A percentile compares a stretch with the other conserved stretches of the same genome.
These are phyloP conservation scores for Gambelia wislizenii DNA, from an alignment of 2,797 vertebrate genomes.

Conservation along the genomic window DNA sequence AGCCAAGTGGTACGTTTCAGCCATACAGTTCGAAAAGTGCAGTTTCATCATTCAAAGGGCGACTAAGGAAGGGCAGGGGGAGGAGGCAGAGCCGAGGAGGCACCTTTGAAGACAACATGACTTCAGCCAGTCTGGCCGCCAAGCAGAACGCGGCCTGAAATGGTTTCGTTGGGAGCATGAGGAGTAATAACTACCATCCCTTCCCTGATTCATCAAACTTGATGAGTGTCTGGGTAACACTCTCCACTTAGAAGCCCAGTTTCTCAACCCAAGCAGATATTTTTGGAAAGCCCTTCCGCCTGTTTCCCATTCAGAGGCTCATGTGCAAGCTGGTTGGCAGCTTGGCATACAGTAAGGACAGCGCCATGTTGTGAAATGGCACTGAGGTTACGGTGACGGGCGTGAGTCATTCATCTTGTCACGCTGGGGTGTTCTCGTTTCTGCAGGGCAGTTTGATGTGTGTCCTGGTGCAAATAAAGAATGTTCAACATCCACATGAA, in stretches of 20 bases:
- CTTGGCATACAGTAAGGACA: constrained; percentile 68
- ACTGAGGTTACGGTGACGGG: constrained; percentile 68
- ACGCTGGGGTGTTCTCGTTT: constrained; percentile 73
- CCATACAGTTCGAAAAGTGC: constrained; percentile 80
- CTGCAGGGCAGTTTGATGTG: not conserved
- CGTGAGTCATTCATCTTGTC: constrained; percentile 75
- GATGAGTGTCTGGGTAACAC: constrained; percentile 70
- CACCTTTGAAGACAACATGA: constrained; percentile 64
- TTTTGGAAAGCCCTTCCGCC: constrained; percentile 76
- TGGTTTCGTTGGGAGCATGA: constrained; percentile 59
- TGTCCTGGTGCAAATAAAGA: not conserved
- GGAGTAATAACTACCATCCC: constrained; percentile 73
- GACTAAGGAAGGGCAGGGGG: constrained; percentile 54
- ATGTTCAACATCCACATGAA: too few species aligned
- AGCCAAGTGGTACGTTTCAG: constrained; percentile 80
- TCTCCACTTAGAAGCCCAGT: constrained; percentile 70
- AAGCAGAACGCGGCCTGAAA: constrained; percentile 44
- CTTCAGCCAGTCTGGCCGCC: constrained; percentile 55
- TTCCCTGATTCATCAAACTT: constrained; percentile 70
- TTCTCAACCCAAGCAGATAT: constrained; percentile 72
- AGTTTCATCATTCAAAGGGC: constrained; percentile 77
- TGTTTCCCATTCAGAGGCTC: constrained; percentile 73
- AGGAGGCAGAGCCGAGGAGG: constrained; percentile 21
- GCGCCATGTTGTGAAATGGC: constrained; percentile 70
- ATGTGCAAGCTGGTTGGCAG: constrained; percentile 73